Conservation (phyloP, 2,888 invertebrate genomes). For the Parthenolecanium corni region DNA sequence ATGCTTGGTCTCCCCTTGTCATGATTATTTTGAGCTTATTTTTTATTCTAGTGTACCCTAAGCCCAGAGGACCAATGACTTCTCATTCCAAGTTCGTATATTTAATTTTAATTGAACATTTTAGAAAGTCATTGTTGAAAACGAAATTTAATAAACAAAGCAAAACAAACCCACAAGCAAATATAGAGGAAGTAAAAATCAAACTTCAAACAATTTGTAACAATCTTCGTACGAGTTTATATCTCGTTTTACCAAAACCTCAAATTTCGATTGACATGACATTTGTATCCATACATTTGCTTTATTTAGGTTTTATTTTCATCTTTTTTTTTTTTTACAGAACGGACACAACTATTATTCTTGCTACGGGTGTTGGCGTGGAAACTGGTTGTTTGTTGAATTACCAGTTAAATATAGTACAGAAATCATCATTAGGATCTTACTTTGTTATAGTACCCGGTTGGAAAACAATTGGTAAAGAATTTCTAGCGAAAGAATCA, state of each 20-base stretch:
- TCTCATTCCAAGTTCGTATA: no score
- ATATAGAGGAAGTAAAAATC: no score
- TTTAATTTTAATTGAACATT: no score
- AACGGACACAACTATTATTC: constrained; percentile 79
- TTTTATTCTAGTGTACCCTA: constrained; percentile 66
- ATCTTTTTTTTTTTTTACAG: constrained; percentile 42
- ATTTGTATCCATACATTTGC: neutral
- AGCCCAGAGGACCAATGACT: constrained; percentile 44
- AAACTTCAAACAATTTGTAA: no score
- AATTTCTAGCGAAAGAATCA: neutral
- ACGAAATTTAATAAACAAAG: no score
- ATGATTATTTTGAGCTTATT: constrained; percentile 53
- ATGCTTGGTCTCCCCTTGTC: constrained; percentile 51
- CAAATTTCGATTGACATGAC: no score
- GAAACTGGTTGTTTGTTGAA: constrained; percentile 72
- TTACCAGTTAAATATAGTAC: constrained; percentile 57
- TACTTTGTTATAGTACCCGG: no score
- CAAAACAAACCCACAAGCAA: no score
- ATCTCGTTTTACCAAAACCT: no score
- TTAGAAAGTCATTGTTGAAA: no score
- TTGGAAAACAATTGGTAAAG: neutral
- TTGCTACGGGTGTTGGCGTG: constrained; percentile 62
- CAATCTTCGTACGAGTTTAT: no score
- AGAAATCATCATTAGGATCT: constrained; percentile 44
- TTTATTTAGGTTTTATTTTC: constrained; percentile 3